Evolutionary conservation across 92 coral and sea anemone genomes (phyloP).

Genomic region (Actinernus sp.): DNA sequence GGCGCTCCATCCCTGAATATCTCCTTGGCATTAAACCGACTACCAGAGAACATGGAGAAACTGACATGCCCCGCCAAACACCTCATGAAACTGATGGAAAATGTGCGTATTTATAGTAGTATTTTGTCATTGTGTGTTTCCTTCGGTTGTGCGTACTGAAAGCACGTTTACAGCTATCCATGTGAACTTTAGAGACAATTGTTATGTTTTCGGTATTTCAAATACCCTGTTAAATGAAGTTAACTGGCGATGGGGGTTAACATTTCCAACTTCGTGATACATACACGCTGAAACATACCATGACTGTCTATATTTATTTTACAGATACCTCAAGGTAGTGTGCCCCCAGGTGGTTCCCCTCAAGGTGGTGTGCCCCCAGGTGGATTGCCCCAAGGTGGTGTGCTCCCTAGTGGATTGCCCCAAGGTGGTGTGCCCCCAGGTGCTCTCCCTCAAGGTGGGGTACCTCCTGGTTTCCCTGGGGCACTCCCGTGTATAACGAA

Average conservation of each 20-base stretch:
- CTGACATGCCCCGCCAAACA: constrained; percentile 22
- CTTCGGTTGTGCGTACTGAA: too few species aligned
- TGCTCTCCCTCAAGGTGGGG: background rate
- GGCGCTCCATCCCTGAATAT: constrained; percentile 26
- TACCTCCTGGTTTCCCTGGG: background rate
- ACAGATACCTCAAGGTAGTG: too few species aligned
- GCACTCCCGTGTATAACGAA: constrained; percentile 11
- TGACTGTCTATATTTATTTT: too few species aligned
- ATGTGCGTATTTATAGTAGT: constrained; percentile 13
- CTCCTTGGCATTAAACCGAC: constrained; percentile 20
- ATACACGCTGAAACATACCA: too few species aligned
- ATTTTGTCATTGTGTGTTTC: too few species aligned
- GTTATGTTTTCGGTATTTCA: too few species aligned
- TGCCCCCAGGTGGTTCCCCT: background rate
- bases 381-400: background rate
- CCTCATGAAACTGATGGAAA: constrained; percentile 15
- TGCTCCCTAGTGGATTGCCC: background rate
- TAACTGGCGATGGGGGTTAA: too few species aligned
- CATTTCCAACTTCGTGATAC: too few species aligned
- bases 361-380: background rate
- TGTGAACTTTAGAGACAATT: too few species aligned
- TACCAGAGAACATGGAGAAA: constrained; percentile 14
- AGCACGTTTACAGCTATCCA: too few species aligned
- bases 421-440: background rate
- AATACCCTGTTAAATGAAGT: too few species aligned